A percentile compares a stretch with the other conserved stretches of the same genome.
phyloP scores from a whole-genome alignment of 2,888 invertebrate genomes.

The Meliscaeva auricollis region DNA sequence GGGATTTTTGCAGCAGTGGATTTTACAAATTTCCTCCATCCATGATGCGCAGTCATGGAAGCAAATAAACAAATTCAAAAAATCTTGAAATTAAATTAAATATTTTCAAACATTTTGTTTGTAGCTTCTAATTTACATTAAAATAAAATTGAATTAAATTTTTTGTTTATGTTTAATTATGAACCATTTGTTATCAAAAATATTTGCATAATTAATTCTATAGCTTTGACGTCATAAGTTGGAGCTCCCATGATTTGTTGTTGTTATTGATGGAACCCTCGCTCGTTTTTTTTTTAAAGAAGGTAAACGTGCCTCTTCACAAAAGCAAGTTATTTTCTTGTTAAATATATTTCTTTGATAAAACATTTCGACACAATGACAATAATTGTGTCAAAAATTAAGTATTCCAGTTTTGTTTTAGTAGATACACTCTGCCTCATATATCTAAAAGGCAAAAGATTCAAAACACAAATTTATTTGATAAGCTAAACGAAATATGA shows the following conservation, averaged over 20 bases:
- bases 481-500: slow-evolving; percentile 44
- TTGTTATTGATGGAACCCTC: slow-evolving; percentile 33
- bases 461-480: slow-evolving; percentile 40
- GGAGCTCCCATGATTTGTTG: not conserved
- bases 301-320: slow-evolving; percentile 5
- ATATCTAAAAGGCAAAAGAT: slow-evolving; percentile 8
- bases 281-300: not conserved
- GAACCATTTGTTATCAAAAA: slow-evolving; percentile 44
- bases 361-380: slow-evolving; percentile 47
- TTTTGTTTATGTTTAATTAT: slow-evolving; percentile 36
- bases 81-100: not conserved
- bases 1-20: slow-evolving; percentile 46
- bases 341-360: slow-evolving; percentile 35
- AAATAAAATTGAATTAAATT: not conserved
- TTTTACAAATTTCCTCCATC: too few relatives aligned
- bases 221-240: not conserved
- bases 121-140: not conserved
- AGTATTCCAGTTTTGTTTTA: slow-evolving; percentile 35
- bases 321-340: slow-evolving; percentile 11
- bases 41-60: too few relatives aligned
- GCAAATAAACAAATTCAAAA: not conserved
- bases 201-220: slow-evolving; percentile 53
- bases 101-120: not conserved
- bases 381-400: slow-evolving; percentile 48
- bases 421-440: not conserved